These are phyloP conservation scores for Siderastrea radians DNA, from an alignment of 92 coral and sea anemone genomes.

Conservation along the genomic window DNA sequence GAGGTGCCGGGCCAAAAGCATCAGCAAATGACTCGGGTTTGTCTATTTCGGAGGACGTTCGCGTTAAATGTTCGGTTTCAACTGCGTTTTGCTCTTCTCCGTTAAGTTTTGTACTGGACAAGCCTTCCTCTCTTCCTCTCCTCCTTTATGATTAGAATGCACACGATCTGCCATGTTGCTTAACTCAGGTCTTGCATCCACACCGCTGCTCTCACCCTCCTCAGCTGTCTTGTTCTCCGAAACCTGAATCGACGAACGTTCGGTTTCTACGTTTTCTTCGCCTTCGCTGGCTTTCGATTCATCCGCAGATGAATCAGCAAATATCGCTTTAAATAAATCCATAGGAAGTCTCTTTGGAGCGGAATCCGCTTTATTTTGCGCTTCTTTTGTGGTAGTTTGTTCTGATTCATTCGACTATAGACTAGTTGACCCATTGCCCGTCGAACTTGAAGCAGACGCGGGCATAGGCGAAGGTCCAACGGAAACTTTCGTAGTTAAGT, in stretches of 20 bases:
- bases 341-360: slow-evolving; percentile 78
- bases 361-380: neutral
- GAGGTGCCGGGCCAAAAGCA: slow-evolving; percentile 68
- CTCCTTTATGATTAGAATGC: neutral
- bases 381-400: neutral
- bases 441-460: neutral
- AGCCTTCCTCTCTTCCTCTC: neutral
- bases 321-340: slow-evolving; percentile 97
- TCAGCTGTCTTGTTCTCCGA: slow-evolving; percentile 4
- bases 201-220: neutral
- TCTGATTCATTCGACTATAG: neutral
- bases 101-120: neutral
- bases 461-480: too few species aligned
- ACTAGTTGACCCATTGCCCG: too few species aligned
- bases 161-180: neutral
- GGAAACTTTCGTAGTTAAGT: too few species aligned
- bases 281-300: slow-evolving; percentile 76
- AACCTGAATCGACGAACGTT: neutral
- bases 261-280: slow-evolving; percentile 4
- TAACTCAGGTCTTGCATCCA: neutral
- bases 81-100: neutral
- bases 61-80: neutral
- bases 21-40: slow-evolving; percentile 25
- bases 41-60: neutral
- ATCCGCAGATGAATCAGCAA: slow-evolving; percentile 92